phyloP scores from a whole-genome alignment of 53 echinoderm and acorn worm genomes.

The Holothuria leucospilota region DNA sequence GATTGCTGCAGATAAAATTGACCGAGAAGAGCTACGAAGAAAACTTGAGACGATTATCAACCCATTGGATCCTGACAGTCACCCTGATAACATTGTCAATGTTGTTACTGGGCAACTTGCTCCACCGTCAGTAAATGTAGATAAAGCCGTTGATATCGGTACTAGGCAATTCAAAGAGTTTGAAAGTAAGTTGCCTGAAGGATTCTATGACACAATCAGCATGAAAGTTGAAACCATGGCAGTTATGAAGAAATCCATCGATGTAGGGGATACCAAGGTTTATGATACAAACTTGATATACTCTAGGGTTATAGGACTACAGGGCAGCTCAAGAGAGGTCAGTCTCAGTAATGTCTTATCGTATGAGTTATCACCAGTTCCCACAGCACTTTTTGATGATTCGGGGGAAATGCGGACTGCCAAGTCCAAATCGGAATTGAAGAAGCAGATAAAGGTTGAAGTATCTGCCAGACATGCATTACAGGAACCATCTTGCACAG shows the following conservation, averaged over 20 bases:
- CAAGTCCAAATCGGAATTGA: constrained; percentile 55
- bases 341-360: constrained; percentile 23
- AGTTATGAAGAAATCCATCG: constrained; percentile 47
- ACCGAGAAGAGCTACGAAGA: constrained; percentile 45
- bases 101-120: constrained; percentile 54
- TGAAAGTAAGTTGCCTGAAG: constrained; percentile 40
- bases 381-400: constrained; percentile 52
- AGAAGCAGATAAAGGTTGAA: constrained; percentile 56
- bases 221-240: constrained; percentile 56
- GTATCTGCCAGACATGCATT: constrained; percentile 46
- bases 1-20: constrained; percentile 49
- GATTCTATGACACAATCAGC: constrained; percentile 43
- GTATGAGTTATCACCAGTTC: constrained; percentile 61
- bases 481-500: constrained; percentile 37
- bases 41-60: constrained; percentile 47
- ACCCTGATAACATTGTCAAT: constrained; percentile 59
- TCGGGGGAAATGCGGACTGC: constrained; percentile 42
- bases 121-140: constrained; percentile 55
- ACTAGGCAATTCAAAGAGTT: constrained; percentile 48
- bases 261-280: constrained; percentile 53
- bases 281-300: constrained; percentile 61
- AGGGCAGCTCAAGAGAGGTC: constrained; percentile 47
- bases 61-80: constrained; percentile 31
- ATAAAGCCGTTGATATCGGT: constrained; percentile 54
- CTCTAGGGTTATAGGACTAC: constrained; percentile 53